These are phyloP conservation scores for Regulus satrapa DNA, from an alignment of 2,113 vertebrate species.

Conservation along the genomic window DNA sequence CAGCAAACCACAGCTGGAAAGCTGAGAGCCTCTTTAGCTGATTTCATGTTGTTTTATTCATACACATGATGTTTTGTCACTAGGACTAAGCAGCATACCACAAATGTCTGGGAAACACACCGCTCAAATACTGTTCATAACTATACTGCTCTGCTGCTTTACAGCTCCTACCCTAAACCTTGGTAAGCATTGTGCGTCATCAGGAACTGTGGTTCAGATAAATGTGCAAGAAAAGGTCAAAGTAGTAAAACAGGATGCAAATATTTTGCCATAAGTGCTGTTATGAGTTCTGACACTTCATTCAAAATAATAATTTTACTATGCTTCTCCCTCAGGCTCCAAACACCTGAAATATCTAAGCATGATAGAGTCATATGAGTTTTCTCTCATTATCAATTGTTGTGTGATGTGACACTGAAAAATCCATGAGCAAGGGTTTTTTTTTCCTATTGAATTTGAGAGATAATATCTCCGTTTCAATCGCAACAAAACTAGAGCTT, in stretches of 20 bases:
- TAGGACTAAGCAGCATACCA: neutral
- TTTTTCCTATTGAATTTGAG: neutral
- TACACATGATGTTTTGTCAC: accelerated
- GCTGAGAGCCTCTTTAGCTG: neutral
- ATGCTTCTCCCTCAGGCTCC: neutral
- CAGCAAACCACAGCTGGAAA: neutral
- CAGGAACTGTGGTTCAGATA: neutral
- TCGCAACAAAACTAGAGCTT: neutral
- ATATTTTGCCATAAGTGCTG: neutral
- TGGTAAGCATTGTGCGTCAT: neutral
- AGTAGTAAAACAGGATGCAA: neutral
- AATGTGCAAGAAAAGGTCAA: neutral
- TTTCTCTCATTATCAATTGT: neutral
- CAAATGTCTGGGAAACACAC: neutral
- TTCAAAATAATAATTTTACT: neutral
- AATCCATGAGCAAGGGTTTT: neutral
- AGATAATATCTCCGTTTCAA: neutral
- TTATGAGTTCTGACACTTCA: neutral
- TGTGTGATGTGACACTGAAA: neutral
- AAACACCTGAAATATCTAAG: neutral
- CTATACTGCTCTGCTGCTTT: neutral
- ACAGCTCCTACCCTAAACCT: neutral
- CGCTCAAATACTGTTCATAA: neutral
- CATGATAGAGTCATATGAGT: neutral
- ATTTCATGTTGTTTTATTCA: neutral